A percentile compares a stretch with the other conserved stretches of the same genome.
Evolutionary conservation across 2,113 vertebrate genomes (phyloP).

Genomic region (pig (Sus scrofa)): DNA sequence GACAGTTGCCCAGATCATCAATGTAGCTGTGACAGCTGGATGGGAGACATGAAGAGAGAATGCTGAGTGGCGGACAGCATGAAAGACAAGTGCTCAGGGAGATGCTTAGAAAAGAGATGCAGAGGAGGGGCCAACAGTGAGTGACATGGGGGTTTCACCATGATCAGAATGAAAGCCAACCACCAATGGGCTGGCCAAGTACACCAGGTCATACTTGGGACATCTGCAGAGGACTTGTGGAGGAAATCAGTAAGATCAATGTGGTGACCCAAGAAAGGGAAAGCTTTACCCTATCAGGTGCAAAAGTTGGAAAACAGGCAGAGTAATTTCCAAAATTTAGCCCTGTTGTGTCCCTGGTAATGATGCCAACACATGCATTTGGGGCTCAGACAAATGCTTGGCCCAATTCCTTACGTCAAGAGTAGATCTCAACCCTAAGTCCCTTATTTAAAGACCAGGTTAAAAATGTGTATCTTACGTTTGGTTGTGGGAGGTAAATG

Average conservation of each 20-base stretch:
- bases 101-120: neutral
- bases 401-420: neutral
- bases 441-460: neutral
- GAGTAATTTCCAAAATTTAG: neutral
- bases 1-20: neutral
- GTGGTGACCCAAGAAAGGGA: neutral
- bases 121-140: rapidly evolving
- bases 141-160: neutral
- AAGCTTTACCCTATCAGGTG: too few relatives aligned
- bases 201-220: rapidly evolving
- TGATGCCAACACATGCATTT: rapidly evolving
- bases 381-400: neutral
- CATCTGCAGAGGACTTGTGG: too few relatives aligned
- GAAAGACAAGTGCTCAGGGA: neutral
- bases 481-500: neutral
- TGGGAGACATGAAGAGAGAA: neutral
- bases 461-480: too few relatives aligned
- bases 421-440: neutral
- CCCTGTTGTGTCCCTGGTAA: rapidly evolving
- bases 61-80: rapidly evolving
- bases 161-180: neutral
- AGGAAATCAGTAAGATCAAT: neutral
- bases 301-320: neutral
- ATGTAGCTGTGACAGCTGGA: neutral
- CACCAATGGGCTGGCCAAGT: too few relatives aligned